These are phyloP conservation scores for Erynnis tages DNA, from an alignment of 2,888 invertebrate species.

Conservation along the genomic window DNA sequence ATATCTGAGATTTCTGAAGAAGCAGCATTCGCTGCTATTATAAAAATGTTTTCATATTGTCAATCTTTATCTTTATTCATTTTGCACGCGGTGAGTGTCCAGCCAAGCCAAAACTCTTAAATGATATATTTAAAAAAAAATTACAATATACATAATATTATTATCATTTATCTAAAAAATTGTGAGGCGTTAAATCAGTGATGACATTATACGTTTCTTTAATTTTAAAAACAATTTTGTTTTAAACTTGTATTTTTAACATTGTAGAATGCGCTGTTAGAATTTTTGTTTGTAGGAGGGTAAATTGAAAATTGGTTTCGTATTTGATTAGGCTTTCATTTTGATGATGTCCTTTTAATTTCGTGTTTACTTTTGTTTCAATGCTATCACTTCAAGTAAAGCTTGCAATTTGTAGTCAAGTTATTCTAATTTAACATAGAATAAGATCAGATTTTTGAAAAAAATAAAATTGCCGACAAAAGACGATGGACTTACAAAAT, in stretches of 20 bases:
- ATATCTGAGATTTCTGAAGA: too few relatives aligned
- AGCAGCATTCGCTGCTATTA: too few relatives aligned
- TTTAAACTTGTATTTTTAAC: constrained; percentile 22
- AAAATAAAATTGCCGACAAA: neutral
- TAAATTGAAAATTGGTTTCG: constrained; percentile 28
- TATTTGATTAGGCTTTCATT: constrained; percentile 23
- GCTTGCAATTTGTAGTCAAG: constrained; percentile 4
- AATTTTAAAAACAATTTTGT: constrained; percentile 6
- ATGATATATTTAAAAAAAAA: too few relatives aligned
- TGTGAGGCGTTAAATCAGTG: too few relatives aligned
- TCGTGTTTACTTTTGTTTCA: neutral
- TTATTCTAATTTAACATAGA: constrained; percentile 1
- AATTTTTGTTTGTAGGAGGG: constrained; percentile 29
- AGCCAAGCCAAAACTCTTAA: too few relatives aligned
- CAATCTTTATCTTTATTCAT: too few relatives aligned
- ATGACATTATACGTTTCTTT: too few relatives aligned
- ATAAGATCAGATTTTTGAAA: neutral
- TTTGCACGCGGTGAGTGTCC: too few relatives aligned
- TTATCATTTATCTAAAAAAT: too few relatives aligned
- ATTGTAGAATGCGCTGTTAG: constrained; percentile 37
- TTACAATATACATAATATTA: too few relatives aligned
- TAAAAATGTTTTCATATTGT: too few relatives aligned
- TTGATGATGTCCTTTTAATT: constrained; percentile 5
- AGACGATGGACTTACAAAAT: too few relatives aligned
- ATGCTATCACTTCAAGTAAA: constrained; percentile 3